A percentile compares a stretch with the other conserved stretches of the same genome.
phyloP scores from a whole-genome alignment of 2,113 vertebrate species.

The Dicentrarchus labrax region DNA sequence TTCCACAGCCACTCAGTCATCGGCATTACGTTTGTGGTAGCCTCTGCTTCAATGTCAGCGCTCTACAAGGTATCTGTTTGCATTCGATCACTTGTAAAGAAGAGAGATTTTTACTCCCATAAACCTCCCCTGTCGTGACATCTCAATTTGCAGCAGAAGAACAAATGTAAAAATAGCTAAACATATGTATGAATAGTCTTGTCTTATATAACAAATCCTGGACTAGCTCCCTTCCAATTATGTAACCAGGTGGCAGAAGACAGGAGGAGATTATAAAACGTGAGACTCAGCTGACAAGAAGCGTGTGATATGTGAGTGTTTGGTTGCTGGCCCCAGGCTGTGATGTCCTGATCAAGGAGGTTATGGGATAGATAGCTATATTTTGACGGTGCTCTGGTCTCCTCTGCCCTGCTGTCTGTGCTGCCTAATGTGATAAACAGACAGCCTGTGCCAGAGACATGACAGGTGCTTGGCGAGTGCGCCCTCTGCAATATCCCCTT shows the following conservation, averaged over 20 bases:
- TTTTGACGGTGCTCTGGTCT: conserved; percentile 54
- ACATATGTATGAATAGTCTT: conserved; percentile 5
- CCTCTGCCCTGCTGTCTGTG: conserved; percentile 51
- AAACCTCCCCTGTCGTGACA: neutral
- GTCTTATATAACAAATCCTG: conserved; percentile 39
- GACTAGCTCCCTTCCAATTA: conserved; percentile 29
- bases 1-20: conserved; percentile 98
- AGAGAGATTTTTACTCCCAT: neutral
- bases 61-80: conserved; percentile 93
- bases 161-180: neutral
- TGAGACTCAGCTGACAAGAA: conserved; percentile 38
- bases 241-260: conserved; percentile 51
- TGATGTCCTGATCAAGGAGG: conserved; percentile 45
- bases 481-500: conserved; percentile 31
- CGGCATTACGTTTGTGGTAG: conserved; percentile 94
- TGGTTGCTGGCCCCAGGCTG: conserved; percentile 23
- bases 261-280: conserved; percentile 53
- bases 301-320: conserved; percentile 12
- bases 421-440: conserved; percentile 69
- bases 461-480: conserved; percentile 50
- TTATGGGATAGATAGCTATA: conserved; percentile 40
- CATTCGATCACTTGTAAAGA: neutral
- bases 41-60: conserved; percentile 95
- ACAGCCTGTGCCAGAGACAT: conserved; percentile 53
- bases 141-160: conserved; percentile 1